Conservation (phyloP, 2,888 invertebrate species). For the Cryptocheilus praepositus region DNA sequence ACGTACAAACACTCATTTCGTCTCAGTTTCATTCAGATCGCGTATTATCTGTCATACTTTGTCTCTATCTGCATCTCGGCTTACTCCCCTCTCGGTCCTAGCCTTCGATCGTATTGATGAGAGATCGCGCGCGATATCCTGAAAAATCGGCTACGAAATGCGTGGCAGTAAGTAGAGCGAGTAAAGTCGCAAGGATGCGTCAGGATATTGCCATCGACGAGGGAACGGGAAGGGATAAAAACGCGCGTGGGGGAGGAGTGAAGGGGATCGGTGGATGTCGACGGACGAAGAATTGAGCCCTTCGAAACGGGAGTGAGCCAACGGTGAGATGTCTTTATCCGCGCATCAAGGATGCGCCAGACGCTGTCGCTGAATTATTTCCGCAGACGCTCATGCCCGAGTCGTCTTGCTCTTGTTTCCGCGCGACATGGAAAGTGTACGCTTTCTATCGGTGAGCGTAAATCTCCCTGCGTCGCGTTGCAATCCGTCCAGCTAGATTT, state of each 20-base stretch:
- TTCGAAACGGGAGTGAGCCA: constrained; percentile 7
- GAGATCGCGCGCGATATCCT: neutral
- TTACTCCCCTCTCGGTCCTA: no score
- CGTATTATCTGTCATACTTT: no score
- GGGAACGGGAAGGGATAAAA: neutral
- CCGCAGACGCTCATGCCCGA: no score
- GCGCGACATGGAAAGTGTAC: no score
- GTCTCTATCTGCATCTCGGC: no score
- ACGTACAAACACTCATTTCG: neutral
- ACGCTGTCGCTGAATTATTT: no score
- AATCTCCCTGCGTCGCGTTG: constrained; percentile 8
- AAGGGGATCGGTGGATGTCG: neutral
- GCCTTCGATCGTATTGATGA: no score
- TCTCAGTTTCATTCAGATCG: neutral
- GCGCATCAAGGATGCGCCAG: no score
- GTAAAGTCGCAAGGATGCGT: neutral
- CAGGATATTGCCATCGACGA: neutral
- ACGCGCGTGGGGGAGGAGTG: constrained; percentile 8
- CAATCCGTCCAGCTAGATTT: neutral
- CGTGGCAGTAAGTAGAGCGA: neutral
- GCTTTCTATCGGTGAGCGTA: no score
- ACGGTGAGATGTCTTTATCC: no score
- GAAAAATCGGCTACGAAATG: neutral
- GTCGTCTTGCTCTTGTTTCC: no score
- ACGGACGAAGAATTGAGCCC: constrained; percentile 18